Base-by-base conservation (phyloP, 2,113 vertebrate species). In the Pogona vitticeps region DNA sequence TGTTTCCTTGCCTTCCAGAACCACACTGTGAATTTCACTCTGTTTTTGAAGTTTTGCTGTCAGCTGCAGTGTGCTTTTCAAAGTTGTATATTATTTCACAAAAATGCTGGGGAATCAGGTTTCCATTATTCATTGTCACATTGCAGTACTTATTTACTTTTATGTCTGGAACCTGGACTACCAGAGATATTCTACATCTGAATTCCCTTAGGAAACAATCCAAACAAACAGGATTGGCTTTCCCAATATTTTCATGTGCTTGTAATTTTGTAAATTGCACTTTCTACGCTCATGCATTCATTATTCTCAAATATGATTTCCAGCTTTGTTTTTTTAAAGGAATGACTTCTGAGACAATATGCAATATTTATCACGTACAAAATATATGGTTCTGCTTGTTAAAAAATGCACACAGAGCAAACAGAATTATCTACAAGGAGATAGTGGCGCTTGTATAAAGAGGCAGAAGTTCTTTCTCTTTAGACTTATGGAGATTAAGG, bases 211-310 rank as follows among this genome's bases (percentile, higher is more conserved):
- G 91, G 83, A 89, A 90, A 61, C 65, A 91, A 36, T 42, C 10
- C 33, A 95, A 91, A 91, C 79, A 95, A 92, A 79, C 70, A 91
- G 38, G 86, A 91, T 88, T 76, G 91, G 80, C 91, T 95, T 95
- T 93, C 86, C 82, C 67, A 88, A 89, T 87, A 79, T 78, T 88
- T 89, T 90, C 91, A 91, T 92, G 40, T 88, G 68, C 73, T 83
- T n/a, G 3, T 33, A 92, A 94, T 94, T 95, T 94, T 93, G 40
- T 73, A 94, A 95, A 93, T 93, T 92, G 79, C 72, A 88, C 9
- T 91, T 94, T 92, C 71, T 28, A 33, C 88, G 89, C 87, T 84
- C 58, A 78, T 56, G 15, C 78, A 82, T 56, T 88, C 89, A 59
- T 92, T 88, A 89, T 80, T 87, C 89, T 83, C 0, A 91, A 89